Conservation (phyloP, 1,140 invertebrate species). For the Lasaia peninsularis region DNA sequence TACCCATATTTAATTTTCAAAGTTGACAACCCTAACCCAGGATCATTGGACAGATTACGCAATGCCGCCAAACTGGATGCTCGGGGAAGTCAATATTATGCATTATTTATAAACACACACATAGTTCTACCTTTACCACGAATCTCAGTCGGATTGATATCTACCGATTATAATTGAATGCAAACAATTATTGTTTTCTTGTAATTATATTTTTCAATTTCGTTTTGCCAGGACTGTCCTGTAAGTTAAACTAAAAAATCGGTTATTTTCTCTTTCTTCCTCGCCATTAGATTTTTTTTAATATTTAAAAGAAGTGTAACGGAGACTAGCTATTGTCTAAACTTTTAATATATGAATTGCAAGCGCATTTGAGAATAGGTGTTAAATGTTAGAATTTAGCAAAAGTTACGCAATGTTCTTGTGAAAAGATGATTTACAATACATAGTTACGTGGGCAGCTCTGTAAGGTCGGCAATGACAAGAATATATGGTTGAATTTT, state of each 20-base stretch:
- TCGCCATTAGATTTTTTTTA: too few species aligned
- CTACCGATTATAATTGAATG: conserved; percentile 7
- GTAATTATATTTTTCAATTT: conserved; percentile 2
- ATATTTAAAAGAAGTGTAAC: too few species aligned
- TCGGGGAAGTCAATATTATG: conserved; percentile 56
- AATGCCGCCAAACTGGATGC: conserved; percentile 69
- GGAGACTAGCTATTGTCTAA: too few species aligned
- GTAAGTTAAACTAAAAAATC: too few species aligned
- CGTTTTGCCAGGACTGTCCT: too few species aligned
- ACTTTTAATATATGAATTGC: too few species aligned
- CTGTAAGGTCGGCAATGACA: conserved; percentile 62
- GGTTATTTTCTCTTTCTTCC: too few species aligned
- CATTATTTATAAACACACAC: conserved; percentile 64
- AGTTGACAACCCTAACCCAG: conserved; percentile 23
- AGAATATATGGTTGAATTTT: conserved; percentile 49
- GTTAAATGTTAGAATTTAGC: conserved; percentile 42
- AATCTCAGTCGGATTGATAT: conserved; percentile 21
- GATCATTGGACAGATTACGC: conserved; percentile 71
- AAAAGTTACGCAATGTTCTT: conserved; percentile 50
- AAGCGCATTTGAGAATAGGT: conserved; percentile 36
- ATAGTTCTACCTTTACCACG: conserved; percentile 34
- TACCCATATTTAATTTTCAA: background rate
- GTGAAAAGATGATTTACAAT: conserved; percentile 50
- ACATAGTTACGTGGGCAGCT: conserved; percentile 48
- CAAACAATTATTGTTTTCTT: conserved; percentile 3